Conservation (phyloP, 2,113 vertebrate species). For the Alouatta palliata region DNA sequence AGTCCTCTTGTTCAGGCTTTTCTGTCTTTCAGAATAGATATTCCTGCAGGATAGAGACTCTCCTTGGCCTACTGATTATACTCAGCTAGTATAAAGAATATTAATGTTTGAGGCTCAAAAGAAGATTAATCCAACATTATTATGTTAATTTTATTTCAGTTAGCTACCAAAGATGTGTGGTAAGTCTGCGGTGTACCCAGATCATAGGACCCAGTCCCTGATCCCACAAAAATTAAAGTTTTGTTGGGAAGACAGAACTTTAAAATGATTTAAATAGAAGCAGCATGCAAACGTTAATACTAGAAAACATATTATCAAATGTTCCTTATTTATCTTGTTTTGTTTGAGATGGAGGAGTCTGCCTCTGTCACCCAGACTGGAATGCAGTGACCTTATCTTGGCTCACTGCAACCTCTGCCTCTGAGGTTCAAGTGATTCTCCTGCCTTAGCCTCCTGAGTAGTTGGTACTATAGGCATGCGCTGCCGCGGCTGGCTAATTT, state of each 20-base stretch:
- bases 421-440: too few relatives aligned
- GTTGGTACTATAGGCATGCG: too few relatives aligned
- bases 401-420: too few relatives aligned
- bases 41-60: neutral
- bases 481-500: too few relatives aligned
- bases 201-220: neutral
- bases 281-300: neutral
- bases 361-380: too few relatives aligned
- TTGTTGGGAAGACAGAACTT: neutral
- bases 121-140: slow-evolving; percentile 53
- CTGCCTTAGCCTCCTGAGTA: too few relatives aligned
- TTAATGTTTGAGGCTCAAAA: slow-evolving; percentile 31
- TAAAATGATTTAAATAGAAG: slow-evolving; percentile 20
- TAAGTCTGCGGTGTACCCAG: neutral
- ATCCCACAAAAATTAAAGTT: slow-evolving; percentile 4
- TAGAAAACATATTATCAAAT: neutral
- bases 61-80: neutral
- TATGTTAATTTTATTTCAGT: slow-evolving; percentile 53
- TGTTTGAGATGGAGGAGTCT: too few relatives aligned
- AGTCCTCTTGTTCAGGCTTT: neutral
- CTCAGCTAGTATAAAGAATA: neutral
- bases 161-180: slow-evolving; percentile 5
- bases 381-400: too few relatives aligned
- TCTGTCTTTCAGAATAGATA: slow-evolving; percentile 25
- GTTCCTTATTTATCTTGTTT: neutral